Evolutionary conservation across 2,888 invertebrate species (phyloP), one percentile per base, ranked within the genome.

Genomic region (Dolichopus griseipennis): DNA sequence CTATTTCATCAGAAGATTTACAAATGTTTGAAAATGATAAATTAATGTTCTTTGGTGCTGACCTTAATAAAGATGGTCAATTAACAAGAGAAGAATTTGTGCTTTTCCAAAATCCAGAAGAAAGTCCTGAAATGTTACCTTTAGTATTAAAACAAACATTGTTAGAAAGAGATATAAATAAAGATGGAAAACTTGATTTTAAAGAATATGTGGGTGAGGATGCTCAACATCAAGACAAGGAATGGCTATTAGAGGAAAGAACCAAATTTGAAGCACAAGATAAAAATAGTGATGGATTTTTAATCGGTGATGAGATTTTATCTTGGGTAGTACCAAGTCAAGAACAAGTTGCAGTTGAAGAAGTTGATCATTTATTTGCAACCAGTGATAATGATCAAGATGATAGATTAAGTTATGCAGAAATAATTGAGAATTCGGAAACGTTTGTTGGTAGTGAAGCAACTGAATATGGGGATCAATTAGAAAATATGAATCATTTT

Each of bases 391-490:
- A 92, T 73, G 88, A 96, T 81, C 89, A 89, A 76, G 92, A 96
- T 79, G 88, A 89, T 74, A 79, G 87, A 70, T 83, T 97, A 61
- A 87, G 90, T 2, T 92, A 89, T 80, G 84, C 87, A 2, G 97
- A 97, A 84, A 86, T 97, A 65, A 80, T 95, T 0, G 85, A 87
- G 1, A 92, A 95, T 78, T 90, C 95, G 79, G 90, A 93, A 72
- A 86, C 88, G 67, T 97, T 97, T 83, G 96, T 96, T 6, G 95
- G 96, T 67, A 93, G 93, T 77, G 95, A 96, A 83, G 94, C 90
- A 8, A 92, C 94, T 0, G 92, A 93, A 82, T 92, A 91, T 81
- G 94, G 93, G 18, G 89, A 91, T 76, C 92, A 93, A 78, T 83
- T 93, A 70, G 87, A 91, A 74, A 90, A 91, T 72, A 89, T 92